Percentiles rank a stretch among this genome's conserved stretches.
Conservation (phyloP, 92 coral and sea anemone species). For the Scolanthus callimorphus region DNA sequence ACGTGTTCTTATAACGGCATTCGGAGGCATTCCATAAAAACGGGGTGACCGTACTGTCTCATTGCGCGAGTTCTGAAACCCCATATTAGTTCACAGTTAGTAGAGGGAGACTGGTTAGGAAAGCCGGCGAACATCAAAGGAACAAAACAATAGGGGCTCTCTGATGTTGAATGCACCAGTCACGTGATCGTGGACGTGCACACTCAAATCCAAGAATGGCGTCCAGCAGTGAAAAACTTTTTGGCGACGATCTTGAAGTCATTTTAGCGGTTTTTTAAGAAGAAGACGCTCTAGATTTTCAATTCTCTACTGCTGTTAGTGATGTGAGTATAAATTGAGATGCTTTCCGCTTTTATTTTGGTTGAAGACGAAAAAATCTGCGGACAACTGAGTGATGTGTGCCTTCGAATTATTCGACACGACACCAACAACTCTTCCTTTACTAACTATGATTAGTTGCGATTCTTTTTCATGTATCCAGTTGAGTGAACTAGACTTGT, state of each 20-base stretch:
- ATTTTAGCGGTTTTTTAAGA: conserved; percentile 39
- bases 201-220: conserved; percentile 34
- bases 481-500: no score
- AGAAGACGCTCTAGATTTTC: conserved; percentile 37
- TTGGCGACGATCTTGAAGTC: conserved; percentile 54
- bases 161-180: no score
- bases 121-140: no score
- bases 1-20: no score
- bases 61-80: no score
- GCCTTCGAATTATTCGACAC: neutral
- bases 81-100: no score
- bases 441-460: no score
- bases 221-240: conserved; percentile 39
- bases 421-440: neutral
- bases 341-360: neutral
- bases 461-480: no score
- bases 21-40: no score
- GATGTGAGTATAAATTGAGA: conserved; percentile 35
- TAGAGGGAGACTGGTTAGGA: no score
- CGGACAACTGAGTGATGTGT: neutral
- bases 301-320: conserved; percentile 38
- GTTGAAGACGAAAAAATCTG: neutral
- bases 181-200: conserved; percentile 44
- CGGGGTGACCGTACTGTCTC: no score
- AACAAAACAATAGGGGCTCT: conserved; percentile 35